Conservation (phyloP, 2,888 invertebrate species). For the Rhagonycha fulva region DNA sequence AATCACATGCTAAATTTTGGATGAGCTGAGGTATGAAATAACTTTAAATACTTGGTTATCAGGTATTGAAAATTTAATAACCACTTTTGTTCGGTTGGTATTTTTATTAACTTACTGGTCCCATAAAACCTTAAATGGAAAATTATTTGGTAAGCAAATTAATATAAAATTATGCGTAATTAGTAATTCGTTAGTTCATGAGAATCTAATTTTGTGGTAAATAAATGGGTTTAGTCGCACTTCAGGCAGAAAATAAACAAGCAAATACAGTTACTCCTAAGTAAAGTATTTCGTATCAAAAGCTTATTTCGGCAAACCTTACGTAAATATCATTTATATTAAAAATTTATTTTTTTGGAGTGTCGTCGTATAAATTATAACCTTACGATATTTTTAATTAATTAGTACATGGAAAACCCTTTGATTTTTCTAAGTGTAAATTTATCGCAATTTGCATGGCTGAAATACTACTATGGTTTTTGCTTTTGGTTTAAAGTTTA, state of each 20-base stretch:
- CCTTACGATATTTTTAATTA: not conserved
- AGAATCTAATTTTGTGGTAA: slow-evolving; percentile 30
- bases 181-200: slow-evolving; percentile 28
- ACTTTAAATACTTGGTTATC: not conserved
- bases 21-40: not conserved
- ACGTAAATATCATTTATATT: slow-evolving; percentile 18
- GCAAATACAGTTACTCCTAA: slow-evolving; percentile 19
- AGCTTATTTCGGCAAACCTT: slow-evolving; percentile 22
- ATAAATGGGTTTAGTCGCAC: slow-evolving; percentile 20
- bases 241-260: slow-evolving; percentile 29
- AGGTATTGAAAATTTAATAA: not conserved
- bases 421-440: not conserved
- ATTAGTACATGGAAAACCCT: not conserved
- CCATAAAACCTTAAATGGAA: not conserved
- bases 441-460: not conserved
- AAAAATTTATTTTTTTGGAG: not conserved
- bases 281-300: slow-evolving; percentile 16
- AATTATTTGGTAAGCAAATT: not conserved
- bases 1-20: slow-evolving; percentile 8
- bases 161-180: slow-evolving; percentile 18
- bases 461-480: not conserved
- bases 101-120: not conserved
- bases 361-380: not conserved
- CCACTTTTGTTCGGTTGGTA: not conserved
- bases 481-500: not conserved